Evolutionary conservation across 2,113 vertebrate species (phyloP), one percentile per base, ranked within the genome.

Genomic region (Theristicus caerulescens): DNA sequence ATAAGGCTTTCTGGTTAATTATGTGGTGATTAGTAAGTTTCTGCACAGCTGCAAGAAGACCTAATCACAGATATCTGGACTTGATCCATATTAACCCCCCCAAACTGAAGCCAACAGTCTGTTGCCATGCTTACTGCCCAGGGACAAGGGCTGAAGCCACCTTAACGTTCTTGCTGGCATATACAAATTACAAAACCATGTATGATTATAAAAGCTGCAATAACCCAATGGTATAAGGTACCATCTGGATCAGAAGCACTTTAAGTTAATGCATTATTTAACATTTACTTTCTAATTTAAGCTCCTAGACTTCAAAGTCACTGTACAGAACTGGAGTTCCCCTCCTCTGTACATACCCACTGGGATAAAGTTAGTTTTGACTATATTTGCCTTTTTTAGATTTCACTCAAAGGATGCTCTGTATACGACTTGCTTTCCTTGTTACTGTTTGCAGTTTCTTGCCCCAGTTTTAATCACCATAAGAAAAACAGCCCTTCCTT

Each of bases 211-310:
- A 93, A 80, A 77, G 57, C 82, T 46, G 62, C 78, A 82, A 61
- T 29, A 91, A 70, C 62, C 47, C 58, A 51, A 82, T 27, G 2
- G 2, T 46, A 25, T 27, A 59, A 67, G 36, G 89, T 49, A 93
- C 77, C 61, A 46, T n/a, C 74, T 72, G 58, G 61, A 64, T 52
- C 73, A 89, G 61, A 84, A 94, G 81, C 78, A 94, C 67, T 95
- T 93, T 62, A 80, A 81, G 55, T 10, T 88, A 65, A 85, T 72
- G 64, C 9, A 82, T 95, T 91, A 90, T 94, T 94, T 93, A 96
- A 87, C 25, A 77, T 62, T 62, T 54, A 86, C 78, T 34, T 92
- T 90, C 92, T 86, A 85, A 94, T 85, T 91, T 96, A 95, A 82
- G 84, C 72, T 87, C 77, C 24, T 36, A 77, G 70, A 77, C 66